Conservation (phyloP, 2,888 invertebrate genomes). For the Orthonevra nobilis region DNA sequence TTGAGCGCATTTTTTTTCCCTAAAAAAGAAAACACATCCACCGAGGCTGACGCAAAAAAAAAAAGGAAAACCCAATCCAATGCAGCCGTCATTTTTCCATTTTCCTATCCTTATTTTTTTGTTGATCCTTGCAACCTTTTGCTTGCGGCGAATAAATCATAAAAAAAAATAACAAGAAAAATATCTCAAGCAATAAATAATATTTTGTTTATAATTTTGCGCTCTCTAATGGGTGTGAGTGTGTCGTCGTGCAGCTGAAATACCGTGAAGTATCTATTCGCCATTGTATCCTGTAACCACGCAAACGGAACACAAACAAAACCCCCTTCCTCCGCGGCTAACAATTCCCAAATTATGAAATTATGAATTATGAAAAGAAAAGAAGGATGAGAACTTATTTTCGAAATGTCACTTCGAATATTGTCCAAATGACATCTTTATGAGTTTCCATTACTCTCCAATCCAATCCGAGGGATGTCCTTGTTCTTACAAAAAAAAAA, state of each 20-base stretch:
- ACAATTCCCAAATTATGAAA: conserved; percentile 57
- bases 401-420: conserved; percentile 65
- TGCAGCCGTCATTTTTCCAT: conserved; percentile 24
- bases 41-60: conserved; percentile 36
- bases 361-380: conserved; percentile 32
- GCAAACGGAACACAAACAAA: conserved; percentile 61
- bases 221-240: conserved; percentile 55
- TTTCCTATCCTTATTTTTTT: conserved; percentile 12
- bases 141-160: conserved; percentile 53
- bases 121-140: background rate
- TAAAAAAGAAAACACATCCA: conserved; percentile 26
- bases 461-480: conserved; percentile 59
- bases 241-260: conserved; percentile 39
- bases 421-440: conserved; percentile 69
- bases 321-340: conserved; percentile 3
- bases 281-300: conserved; percentile 56
- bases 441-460: conserved; percentile 70
- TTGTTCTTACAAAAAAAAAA: conserved; percentile 19
- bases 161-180: conserved; percentile 28
- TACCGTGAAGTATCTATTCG: conserved; percentile 25
- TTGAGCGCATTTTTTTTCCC: conserved; percentile 35
- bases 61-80: background rate
- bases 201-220: conserved; percentile 66
- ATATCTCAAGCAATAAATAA: conserved; percentile 57
- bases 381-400: conserved; percentile 58